phyloP scores from a whole-genome alignment of 2,888 invertebrate genomes.

The Argyresthia albistria region DNA sequence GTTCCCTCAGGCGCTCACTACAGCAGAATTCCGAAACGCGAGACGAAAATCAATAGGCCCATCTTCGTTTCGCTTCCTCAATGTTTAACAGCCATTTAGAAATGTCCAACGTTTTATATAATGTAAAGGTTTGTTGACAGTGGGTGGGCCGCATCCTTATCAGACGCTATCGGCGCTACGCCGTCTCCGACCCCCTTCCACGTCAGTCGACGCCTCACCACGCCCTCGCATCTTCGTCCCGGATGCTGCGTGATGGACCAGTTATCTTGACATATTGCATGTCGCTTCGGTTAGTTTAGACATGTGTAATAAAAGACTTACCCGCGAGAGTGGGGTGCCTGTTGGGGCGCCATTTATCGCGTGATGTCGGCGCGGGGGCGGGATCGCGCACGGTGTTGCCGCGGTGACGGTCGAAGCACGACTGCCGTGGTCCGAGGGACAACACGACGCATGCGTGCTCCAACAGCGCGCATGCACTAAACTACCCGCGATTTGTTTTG shows the following conservation, averaged over 20 bases:
- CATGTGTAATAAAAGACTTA: slow-evolving; percentile 35
- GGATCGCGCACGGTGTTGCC: slow-evolving; percentile 24
- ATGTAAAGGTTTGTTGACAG: slow-evolving; percentile 62
- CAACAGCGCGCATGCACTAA: slow-evolving; percentile 46
- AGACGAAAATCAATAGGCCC: slow-evolving; percentile 56
- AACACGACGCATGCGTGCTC: slow-evolving; percentile 36
- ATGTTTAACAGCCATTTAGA: slow-evolving; percentile 18
- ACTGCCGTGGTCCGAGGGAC: slow-evolving; percentile 32
- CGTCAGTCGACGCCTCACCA: slow-evolving; percentile 38
- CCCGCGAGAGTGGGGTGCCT: slow-evolving; percentile 53
- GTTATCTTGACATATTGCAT: neutral
- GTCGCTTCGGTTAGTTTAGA: slow-evolving; percentile 2
- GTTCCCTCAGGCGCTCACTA: slow-evolving; percentile 19
- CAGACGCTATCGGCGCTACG: slow-evolving; percentile 46
- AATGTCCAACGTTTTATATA: slow-evolving; percentile 29
- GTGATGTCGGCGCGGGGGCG: slow-evolving; percentile 37
- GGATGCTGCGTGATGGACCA: slow-evolving; percentile 48
- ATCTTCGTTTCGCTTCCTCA: slow-evolving; percentile 28
- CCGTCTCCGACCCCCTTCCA: slow-evolving; percentile 40
- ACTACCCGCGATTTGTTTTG: slow-evolving; percentile 52
- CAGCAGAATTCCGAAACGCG: slow-evolving; percentile 26
- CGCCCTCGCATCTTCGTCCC: slow-evolving; percentile 43
- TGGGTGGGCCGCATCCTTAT: slow-evolving; percentile 51
- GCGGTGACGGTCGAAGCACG: slow-evolving; percentile 50
- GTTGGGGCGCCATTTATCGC: slow-evolving; percentile 65